A percentile compares a stretch with the other conserved stretches of the same genome.
Evolutionary conservation across 64 coral and sea anemone genomes (phyloP).

Genomic region (Porites lutea): DNA sequence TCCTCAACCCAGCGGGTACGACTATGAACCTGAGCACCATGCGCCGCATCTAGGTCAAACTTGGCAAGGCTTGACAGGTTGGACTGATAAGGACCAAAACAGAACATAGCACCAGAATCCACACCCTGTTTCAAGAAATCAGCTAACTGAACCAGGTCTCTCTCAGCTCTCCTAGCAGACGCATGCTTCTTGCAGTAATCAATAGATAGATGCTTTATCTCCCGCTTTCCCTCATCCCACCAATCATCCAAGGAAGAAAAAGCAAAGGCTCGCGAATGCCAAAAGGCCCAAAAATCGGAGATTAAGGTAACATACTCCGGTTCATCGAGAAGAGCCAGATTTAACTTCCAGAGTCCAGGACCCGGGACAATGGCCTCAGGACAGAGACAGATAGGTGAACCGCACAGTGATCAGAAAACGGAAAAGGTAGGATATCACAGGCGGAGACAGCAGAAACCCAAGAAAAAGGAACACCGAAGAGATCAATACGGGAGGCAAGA

Average conservation of each 20-base stretch:
- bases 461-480: not conserved
- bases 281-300: not conserved
- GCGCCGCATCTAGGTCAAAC: not conserved
- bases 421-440: not conserved
- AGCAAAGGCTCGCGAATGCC: too few species aligned
- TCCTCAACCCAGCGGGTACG: slow-evolving; percentile 33
- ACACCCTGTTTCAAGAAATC: not conserved
- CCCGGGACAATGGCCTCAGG: not conserved
- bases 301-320: not conserved
- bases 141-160: not conserved
- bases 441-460: slow-evolving; percentile 20
- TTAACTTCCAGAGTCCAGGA: slow-evolving; percentile 37
- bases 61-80: not conserved
- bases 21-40: not conserved
- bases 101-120: not conserved
- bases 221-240: not conserved
- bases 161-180: accelerated
- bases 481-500: slow-evolving; percentile 37
- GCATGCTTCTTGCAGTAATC: not conserved
- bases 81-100: not conserved
- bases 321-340: not conserved
- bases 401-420: slow-evolving; percentile 60
- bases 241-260: not conserved
- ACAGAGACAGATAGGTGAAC: not conserved
- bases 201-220: not conserved